Conservation (phyloP, 2,113 vertebrate genomes). For the Eonycteris spelaea region DNA sequence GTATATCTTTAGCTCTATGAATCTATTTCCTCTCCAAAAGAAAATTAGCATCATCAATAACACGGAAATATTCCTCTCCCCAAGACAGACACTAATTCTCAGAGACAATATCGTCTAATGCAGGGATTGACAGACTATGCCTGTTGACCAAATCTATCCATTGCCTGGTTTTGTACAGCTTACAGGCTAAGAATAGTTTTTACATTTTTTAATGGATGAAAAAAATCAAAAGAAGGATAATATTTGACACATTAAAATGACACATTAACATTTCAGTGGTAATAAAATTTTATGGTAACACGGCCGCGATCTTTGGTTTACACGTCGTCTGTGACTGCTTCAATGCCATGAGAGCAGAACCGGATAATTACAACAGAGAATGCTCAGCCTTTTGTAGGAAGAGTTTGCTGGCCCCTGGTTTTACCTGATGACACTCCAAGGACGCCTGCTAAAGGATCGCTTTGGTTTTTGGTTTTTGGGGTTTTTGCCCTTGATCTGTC, state of each 20-base stretch:
- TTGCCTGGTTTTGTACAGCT: neutral
- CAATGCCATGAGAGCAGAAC: fast-evolving
- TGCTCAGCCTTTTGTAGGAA: fast-evolving
- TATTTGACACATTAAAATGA: neutral
- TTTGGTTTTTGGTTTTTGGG: too few relatives aligned
- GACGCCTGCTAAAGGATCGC: neutral
- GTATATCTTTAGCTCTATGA: neutral
- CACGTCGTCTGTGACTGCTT: fast-evolving
- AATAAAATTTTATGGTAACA: neutral
- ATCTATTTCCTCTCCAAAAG: neutral
- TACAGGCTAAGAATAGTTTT: neutral
- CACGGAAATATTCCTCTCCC: neutral
- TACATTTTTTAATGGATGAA: neutral
- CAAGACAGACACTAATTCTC: neutral
- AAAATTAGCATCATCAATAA: neutral
- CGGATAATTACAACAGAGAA: neutral
- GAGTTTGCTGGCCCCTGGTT: too few relatives aligned
- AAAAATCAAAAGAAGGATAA: neutral
- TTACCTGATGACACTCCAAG: neutral
- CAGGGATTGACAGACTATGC: neutral
- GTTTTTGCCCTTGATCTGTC: neutral
- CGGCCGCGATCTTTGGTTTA: neutral
- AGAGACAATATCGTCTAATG: neutral
- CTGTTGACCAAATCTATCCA: neutral
- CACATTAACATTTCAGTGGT: neutral